A percentile compares a stretch with the other conserved stretches of the same genome.
phyloP scores from a whole-genome alignment of 2,797 vertebrate genomes.

The Melanotaenia nigrans region DNA sequence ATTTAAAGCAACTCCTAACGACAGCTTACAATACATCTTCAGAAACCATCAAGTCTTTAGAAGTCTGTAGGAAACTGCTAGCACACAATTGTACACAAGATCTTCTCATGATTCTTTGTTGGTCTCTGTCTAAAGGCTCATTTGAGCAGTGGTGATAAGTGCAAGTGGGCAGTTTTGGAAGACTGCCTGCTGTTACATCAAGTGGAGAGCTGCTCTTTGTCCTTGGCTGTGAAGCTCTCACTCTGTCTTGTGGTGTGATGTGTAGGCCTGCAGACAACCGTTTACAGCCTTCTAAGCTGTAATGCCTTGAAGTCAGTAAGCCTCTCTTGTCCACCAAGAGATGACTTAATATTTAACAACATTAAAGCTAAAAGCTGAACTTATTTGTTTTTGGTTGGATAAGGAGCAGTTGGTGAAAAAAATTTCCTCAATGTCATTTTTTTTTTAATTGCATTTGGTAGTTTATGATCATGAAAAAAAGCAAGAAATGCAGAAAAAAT shows the following conservation, averaged over 20 bases:
- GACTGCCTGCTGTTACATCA: constrained; percentile 47
- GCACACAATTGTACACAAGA: constrained; percentile 21
- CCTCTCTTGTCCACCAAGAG: constrained; percentile 20
- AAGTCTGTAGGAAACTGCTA: constrained; percentile 15
- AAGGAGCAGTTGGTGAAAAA: no score
- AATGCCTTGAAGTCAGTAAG: constrained; percentile 40
- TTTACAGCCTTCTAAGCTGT: constrained; percentile 35
- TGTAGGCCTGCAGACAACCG: constrained; percentile 25
- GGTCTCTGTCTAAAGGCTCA: constrained; percentile 50
- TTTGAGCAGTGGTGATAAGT: constrained; percentile 48
- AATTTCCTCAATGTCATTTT: no score
- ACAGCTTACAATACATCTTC: constrained; percentile 10
- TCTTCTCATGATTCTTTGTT: constrained; percentile 33
- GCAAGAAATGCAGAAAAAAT: not conserved
- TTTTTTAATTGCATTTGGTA: no score
- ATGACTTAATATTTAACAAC: constrained; percentile 24
- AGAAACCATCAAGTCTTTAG: constrained; percentile 27
- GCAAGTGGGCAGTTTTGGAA: constrained; percentile 49
- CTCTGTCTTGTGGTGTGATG: constrained; percentile 17
- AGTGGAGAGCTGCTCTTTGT: constrained; percentile 35
- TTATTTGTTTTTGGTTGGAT: no score
- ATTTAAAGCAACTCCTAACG: constrained; percentile 17
- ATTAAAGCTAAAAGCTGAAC: no score
- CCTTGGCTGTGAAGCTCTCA: constrained; percentile 26
- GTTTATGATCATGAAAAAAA: no score